A percentile compares a stretch with the other conserved stretches of the same genome.
phyloP scores from a whole-genome alignment of 2,888 invertebrate genomes.

The Drosophila robusta region DNA sequence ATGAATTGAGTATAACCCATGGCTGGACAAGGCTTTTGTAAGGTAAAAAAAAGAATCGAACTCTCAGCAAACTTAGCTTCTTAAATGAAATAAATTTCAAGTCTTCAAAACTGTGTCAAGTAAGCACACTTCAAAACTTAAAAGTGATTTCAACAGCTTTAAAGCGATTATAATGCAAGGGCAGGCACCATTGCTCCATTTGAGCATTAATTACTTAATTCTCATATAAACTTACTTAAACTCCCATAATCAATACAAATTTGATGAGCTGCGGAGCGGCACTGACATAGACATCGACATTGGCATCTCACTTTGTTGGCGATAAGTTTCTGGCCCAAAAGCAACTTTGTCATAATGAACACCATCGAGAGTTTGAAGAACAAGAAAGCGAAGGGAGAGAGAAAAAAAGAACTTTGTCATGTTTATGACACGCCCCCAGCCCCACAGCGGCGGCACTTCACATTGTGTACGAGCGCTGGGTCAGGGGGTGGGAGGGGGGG shows the following conservation, averaged over 20 bases:
- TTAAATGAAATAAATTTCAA: too few species aligned
- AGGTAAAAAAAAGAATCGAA: background rate
- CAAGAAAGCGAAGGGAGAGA: background rate
- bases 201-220: conserved; percentile 38
- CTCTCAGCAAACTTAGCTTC: too few species aligned
- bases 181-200: background rate
- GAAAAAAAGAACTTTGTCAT: conserved; percentile 59
- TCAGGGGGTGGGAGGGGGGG: background rate
- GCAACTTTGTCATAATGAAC: conserved; percentile 56
- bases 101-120: background rate
- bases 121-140: too few species aligned
- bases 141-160: background rate
- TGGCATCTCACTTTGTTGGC: conserved; percentile 17
- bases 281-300: conserved; percentile 6
- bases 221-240: conserved; percentile 16
- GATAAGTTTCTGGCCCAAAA: conserved; percentile 37
- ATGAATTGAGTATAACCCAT: too few species aligned
- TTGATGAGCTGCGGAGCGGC: conserved; percentile 42
- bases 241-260: conserved; percentile 45
- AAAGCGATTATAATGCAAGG: background rate
- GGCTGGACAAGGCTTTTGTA: too few species aligned
- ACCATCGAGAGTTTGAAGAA: conserved; percentile 15
- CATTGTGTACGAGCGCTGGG: background rate
- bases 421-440: conserved; percentile 63
- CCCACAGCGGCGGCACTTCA: conserved; percentile 59